A percentile compares a stretch with the other conserved stretches of the same genome.
Conservation (phyloP, 2,888 invertebrate species). For the Lasius platythorax region DNA sequence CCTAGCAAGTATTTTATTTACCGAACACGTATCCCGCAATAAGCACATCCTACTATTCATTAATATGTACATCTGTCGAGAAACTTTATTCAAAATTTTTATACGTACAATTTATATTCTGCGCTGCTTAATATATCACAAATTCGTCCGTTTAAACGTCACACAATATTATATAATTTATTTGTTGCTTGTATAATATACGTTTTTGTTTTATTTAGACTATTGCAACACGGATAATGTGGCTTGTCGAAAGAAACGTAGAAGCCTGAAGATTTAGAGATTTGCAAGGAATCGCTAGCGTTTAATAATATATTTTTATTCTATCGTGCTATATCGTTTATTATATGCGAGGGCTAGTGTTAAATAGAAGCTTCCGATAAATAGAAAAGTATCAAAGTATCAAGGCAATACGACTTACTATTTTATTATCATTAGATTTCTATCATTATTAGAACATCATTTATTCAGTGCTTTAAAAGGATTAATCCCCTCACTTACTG, state of each 20-base stretch:
- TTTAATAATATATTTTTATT: neutral
- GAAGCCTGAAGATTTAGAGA: neutral
- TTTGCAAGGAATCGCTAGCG: neutral
- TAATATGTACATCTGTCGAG: too few relatives aligned
- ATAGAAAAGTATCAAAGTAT: conserved; percentile 39
- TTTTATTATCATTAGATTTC: conserved; percentile 16
- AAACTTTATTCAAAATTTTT: too few relatives aligned
- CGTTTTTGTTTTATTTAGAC: neutral
- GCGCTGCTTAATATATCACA: neutral
- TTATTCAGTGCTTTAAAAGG: neutral
- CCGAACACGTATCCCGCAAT: neutral
- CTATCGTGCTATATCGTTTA: neutral
- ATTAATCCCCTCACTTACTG: conserved; percentile 52
- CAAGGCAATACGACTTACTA: conserved; percentile 46
- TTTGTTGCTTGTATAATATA: neutral
- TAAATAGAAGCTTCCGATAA: conserved; percentile 49
- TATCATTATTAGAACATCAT: conserved; percentile 8
- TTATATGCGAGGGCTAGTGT: neutral
- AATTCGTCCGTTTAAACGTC: neutral
- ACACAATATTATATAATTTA: neutral
- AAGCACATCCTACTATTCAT: too few relatives aligned
- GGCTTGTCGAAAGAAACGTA: neutral
- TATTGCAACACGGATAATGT: neutral
- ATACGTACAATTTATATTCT: neutral
- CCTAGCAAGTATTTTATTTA: conserved; percentile 14